phyloP scores from a whole-genome alignment of 37 sponge, comb jelly and placozoan genomes.

The Halichondria panicea region DNA sequence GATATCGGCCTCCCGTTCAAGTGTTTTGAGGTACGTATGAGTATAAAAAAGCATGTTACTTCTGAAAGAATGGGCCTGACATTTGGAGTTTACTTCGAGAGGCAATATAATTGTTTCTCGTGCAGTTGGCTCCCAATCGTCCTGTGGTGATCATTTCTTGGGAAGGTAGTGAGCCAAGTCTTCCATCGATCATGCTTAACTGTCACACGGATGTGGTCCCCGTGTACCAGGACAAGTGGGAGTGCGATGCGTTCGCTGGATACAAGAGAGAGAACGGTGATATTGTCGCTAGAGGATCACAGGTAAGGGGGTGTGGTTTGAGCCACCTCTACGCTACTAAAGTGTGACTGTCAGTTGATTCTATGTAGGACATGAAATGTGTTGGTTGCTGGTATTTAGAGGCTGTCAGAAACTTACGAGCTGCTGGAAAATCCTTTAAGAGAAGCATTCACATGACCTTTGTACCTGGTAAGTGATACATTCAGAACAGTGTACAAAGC shows the following conservation, averaged over 20 bases:
- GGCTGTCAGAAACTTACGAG: constrained; percentile 58
- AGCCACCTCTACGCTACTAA: neutral
- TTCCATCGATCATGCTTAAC: constrained; percentile 70
- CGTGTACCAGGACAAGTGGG: constrained; percentile 74
- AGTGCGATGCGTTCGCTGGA: constrained; percentile 60
- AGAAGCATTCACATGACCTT: constrained; percentile 65
- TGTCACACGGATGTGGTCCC: constrained; percentile 91
- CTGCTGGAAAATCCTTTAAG: constrained; percentile 12
- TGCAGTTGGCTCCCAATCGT: constrained; percentile 20
- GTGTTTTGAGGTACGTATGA: constrained; percentile 24
- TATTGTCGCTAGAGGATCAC: constrained; percentile 72
- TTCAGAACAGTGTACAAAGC: too few species aligned
- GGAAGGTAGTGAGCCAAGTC: constrained; percentile 49
- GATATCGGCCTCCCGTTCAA: constrained; percentile 49
- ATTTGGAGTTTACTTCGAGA: neutral
- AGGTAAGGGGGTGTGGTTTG: too few species aligned
- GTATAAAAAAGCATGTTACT: too few species aligned
- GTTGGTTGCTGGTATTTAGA: constrained; percentile 55
- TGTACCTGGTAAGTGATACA: constrained; percentile 47
- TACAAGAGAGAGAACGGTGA: constrained; percentile 67
- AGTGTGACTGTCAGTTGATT: neutral
- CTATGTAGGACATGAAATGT: constrained; percentile 65
- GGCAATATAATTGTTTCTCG: neutral
- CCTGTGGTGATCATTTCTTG: constrained; percentile 58
- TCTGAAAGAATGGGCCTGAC: too few species aligned